Evolutionary conservation across 2,888 invertebrate genomes (phyloP), one percentile per base, ranked within the genome.

Genomic region (Meganola albula): DNA sequence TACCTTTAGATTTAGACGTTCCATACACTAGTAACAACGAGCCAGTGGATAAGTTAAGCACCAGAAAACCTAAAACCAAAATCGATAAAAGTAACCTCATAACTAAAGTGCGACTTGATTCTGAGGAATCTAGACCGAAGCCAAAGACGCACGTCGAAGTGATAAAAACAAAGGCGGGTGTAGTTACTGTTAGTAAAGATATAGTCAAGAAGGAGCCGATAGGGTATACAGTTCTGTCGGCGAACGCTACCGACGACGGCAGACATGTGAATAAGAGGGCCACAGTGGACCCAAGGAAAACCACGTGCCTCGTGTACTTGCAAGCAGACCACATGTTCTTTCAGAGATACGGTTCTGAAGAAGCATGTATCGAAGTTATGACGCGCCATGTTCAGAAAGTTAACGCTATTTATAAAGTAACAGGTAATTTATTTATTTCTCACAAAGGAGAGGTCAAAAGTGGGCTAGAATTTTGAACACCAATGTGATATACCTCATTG

Each of bases 261-360:
- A 74, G 90, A 27, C 90, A 90, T 57, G 89, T 90, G 11, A 89
- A 89, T 57, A 91, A 90, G 63, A 80, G 91, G 43, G 92, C 91
- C 4, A 91, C 91, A 1, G 89, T 93, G 24, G 94, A 94, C 74
- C 94, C 95, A 12, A 90, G 92, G 54, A 97, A 97, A 74, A 96
- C 95, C 21, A 97, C 97, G 0, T 98, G 98, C 66, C 94, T 97
- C 89, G 88, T 98, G 35, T 98, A 97, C 74, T 88, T 99, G 59
- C 97, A 98, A 78, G 98, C 99, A 2, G 96, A 96, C 82, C 98
- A 98, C 77, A 93, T 97, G 78, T 96, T 99, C 78, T 99, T 94
- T 82, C 93, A 96, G 66, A 92, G 96, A 78, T 96, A 98, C 80
- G 96, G 95, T 34, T 93, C 95, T 2, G 96, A 96, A 61, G 97